Evolutionary conservation across 1,140 invertebrate species (phyloP).

Genomic region (Pemphigus obesinymphae): DNA sequence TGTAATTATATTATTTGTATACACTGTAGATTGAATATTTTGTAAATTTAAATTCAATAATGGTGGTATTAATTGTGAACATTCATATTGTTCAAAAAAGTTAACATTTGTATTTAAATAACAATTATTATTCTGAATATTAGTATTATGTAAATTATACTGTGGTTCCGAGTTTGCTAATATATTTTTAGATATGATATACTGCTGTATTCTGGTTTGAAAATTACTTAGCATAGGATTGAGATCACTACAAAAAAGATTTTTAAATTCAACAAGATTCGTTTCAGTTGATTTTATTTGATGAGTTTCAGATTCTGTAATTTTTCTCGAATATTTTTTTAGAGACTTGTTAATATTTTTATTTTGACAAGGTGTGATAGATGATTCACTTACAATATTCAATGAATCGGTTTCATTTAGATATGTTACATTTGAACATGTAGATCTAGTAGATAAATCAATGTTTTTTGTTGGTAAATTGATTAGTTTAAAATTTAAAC

Average conservation of each 20-base stretch:
- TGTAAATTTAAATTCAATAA: neutral
- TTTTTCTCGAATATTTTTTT: too few species aligned
- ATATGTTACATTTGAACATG: neutral
- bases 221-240: too few species aligned
- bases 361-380: too few species aligned
- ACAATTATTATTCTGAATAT: neutral
- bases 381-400: too few species aligned
- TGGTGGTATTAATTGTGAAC: neutral
- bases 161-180: neutral
- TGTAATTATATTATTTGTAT: neutral
- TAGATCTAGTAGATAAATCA: neutral
- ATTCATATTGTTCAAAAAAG: neutral
- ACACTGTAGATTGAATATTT: neutral
- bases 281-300: too few species aligned
- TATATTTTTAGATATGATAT: neutral
- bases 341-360: too few species aligned
- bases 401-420: neutral
- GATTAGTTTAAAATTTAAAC: neutral
- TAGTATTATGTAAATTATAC: neutral
- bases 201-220: neutral
- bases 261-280: too few species aligned
- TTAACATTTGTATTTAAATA: neutral
- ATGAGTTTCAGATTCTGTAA: too few species aligned
- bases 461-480: neutral
- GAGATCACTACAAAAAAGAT: too few species aligned